Conservation (phyloP, 2,797 vertebrate genomes). For the Trachops cirrhosus region DNA sequence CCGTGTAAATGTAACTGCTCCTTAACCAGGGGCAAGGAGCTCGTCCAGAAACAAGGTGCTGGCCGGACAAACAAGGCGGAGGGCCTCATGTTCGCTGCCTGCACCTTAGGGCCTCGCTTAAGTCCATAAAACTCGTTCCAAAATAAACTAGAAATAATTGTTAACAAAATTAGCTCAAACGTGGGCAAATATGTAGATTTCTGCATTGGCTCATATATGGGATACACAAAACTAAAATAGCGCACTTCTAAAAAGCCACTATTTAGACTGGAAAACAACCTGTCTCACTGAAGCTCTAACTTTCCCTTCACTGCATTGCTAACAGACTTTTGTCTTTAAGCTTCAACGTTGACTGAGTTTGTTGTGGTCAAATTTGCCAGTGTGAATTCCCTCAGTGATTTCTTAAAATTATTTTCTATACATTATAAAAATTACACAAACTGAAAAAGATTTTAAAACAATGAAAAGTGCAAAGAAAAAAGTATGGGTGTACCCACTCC, state of each 20-base stretch:
- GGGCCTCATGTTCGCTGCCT: too few relatives aligned
- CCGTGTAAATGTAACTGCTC: too few relatives aligned
- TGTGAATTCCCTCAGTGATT: neutral
- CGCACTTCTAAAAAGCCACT: neutral
- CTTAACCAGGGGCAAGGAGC: too few relatives aligned
- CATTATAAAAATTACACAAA: conserved; percentile 3
- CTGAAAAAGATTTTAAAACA: neutral
- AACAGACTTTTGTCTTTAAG: conserved; percentile 11
- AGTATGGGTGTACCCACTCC: neutral
- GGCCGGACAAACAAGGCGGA: too few relatives aligned
- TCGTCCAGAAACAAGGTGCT: too few relatives aligned
- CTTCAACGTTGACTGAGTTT: neutral
- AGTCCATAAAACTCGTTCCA: conserved; percentile 9
- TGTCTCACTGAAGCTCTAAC: neutral
- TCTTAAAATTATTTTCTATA: neutral
- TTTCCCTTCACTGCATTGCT: neutral
- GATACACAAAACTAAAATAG: neutral
- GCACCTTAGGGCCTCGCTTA: neutral
- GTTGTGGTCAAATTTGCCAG: neutral
- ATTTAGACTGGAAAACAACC: conserved; percentile 16
- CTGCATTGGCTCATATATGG: neutral
- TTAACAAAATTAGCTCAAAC: conserved; percentile 47
- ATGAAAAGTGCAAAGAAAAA: neutral
- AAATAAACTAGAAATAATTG: conserved; percentile 40
- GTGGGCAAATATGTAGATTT: neutral